A percentile compares a stretch with the other conserved stretches of the same genome.
Evolutionary conservation across 92 coral and sea anemone species (phyloP).

Genomic region (Bergia sp.): DNA sequence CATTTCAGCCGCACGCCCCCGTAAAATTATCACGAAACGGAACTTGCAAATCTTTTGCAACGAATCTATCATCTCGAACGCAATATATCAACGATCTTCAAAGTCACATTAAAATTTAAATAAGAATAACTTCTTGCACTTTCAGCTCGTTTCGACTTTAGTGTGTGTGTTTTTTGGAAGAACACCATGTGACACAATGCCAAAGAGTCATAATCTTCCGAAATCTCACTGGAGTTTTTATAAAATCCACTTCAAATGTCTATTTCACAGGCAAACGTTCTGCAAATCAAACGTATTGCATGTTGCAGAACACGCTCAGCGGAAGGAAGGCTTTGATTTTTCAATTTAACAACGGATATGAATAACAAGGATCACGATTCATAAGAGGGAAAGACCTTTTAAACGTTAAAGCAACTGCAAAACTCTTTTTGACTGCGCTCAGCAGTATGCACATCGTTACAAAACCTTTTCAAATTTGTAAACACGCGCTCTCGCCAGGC

Average conservation of each 20-base stretch:
- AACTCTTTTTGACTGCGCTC: background rate
- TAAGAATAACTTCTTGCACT: background rate
- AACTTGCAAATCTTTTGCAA: background rate
- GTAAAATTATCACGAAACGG: conserved; percentile 28
- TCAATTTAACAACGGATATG: background rate
- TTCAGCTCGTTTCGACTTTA: background rate
- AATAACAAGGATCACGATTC: background rate
- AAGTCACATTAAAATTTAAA: background rate
- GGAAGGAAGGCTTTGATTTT: background rate
- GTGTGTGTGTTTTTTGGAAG: background rate
- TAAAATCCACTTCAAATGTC: too few species aligned
- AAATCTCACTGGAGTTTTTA: background rate
- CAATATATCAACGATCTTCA: background rate
- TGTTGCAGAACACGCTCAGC: background rate
- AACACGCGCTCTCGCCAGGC: conserved; percentile 31
- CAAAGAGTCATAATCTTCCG: background rate
- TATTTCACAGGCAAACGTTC: background rate
- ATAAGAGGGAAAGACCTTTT: background rate
- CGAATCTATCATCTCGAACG: background rate
- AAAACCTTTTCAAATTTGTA: conserved; percentile 35
- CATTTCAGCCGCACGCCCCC: conserved; percentile 39
- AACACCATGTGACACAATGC: background rate
- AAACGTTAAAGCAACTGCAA: background rate
- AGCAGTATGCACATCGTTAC: conserved; percentile 9
- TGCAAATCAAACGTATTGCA: background rate